Conservation (phyloP, 1,140 invertebrate genomes). For the Bicyclus anynana region DNA sequence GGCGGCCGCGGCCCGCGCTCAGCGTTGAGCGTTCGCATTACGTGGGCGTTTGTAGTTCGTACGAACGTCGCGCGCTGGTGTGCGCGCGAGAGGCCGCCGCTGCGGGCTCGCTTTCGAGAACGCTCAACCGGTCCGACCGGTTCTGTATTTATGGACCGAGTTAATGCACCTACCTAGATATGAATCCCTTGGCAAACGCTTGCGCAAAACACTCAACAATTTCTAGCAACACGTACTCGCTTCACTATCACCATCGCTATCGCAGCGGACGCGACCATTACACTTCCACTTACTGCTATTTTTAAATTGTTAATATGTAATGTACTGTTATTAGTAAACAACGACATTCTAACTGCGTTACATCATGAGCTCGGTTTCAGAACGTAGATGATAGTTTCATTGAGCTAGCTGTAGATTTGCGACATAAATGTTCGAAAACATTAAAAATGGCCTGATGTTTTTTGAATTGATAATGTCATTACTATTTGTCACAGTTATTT, state of each 20-base stretch:
- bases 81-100: constrained; percentile 63
- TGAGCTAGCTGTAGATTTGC: background rate
- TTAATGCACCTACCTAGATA: constrained; percentile 73
- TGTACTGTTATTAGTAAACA: constrained; percentile 56
- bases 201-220: constrained; percentile 57
- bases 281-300: constrained; percentile 40
- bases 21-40: constrained; percentile 35
- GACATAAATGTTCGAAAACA: background rate
- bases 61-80: constrained; percentile 32
- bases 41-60: constrained; percentile 61
- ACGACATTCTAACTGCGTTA: constrained; percentile 7
- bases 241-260: constrained; percentile 49
- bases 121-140: constrained; percentile 70
- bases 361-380: background rate
- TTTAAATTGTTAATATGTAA: constrained; percentile 36
- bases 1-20: constrained; percentile 48
- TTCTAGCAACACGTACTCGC: constrained; percentile 44
- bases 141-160: constrained; percentile 73
- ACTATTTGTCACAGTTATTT: background rate
- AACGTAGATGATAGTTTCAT: background rate
- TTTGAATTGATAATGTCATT: background rate
- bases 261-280: constrained; percentile 42
- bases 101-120: constrained; percentile 69
- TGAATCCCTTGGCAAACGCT: constrained; percentile 60
- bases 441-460: background rate